Evolutionary conservation across 2,888 invertebrate species (phyloP).

Genomic region (Andrena trimmerana): DNA sequence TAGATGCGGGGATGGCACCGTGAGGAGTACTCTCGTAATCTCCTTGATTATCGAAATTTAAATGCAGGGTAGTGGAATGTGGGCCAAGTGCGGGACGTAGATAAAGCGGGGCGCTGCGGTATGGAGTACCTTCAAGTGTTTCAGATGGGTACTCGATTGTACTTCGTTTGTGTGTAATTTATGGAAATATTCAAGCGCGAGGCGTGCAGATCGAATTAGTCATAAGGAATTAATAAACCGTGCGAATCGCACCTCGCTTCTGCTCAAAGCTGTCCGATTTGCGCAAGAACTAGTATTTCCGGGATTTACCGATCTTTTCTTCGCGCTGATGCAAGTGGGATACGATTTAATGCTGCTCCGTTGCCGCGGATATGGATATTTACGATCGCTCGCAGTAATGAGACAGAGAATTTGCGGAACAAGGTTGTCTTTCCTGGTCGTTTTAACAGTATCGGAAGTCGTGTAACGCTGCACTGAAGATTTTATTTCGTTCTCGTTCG

Average conservation of each 20-base stretch:
- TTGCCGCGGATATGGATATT: background rate
- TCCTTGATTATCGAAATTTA: too few species aligned
- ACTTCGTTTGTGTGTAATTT: background rate
- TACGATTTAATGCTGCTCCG: background rate
- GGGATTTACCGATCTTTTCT: background rate
- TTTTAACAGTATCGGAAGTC: too few species aligned
- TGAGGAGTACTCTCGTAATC: too few species aligned
- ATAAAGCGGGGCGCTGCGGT: too few species aligned
- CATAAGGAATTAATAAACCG: background rate
- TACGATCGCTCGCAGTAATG: background rate
- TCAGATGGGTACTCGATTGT: background rate
- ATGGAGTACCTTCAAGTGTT: too few species aligned
- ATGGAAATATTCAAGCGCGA: background rate
- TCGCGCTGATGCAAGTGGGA: background rate
- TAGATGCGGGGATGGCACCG: too few species aligned
- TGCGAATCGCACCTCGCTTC: background rate
- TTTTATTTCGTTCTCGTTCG: too few species aligned
- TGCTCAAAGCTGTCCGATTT: background rate
- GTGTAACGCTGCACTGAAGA: too few species aligned
- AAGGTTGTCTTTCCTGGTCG: background rate
- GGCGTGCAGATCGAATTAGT: background rate
- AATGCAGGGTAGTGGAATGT: too few species aligned
- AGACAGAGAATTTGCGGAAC: background rate
- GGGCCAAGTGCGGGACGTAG: too few species aligned
- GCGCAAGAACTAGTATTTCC: constrained; percentile 5